Conservation (phyloP, 2,888 invertebrate genomes). For the Dioctria rufipes region DNA sequence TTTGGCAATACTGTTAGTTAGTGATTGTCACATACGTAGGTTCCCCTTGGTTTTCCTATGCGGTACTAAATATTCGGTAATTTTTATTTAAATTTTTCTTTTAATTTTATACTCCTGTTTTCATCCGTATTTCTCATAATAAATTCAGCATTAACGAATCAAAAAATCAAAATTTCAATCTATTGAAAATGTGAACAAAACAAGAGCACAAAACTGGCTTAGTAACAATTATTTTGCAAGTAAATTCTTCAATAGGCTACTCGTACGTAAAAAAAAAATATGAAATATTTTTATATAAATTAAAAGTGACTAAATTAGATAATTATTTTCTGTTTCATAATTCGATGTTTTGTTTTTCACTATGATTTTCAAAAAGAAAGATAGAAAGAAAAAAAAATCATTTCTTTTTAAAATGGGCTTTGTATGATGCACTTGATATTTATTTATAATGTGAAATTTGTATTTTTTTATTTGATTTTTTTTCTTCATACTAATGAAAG, state of each 20-base stretch:
- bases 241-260: conserved; percentile 49
- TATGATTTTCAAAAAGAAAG: no score
- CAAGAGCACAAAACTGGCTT: conserved; percentile 39
- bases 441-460: background rate
- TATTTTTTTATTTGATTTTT: conserved; percentile 6
- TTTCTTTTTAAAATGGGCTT: background rate
- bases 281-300: conserved; percentile 27
- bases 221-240: conserved; percentile 50
- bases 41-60: no score
- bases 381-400: background rate
- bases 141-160: background rate
- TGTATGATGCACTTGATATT: conserved; percentile 36
- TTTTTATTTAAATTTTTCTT: no score
- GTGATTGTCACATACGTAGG: no score
- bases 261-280: conserved; percentile 46
- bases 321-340: background rate
- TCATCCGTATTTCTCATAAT: no score
- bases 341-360: background rate
- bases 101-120: no score
- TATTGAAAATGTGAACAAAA: conserved; percentile 18
- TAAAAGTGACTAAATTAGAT: conserved; percentile 1
- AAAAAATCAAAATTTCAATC: background rate
- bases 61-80: no score
- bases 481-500: background rate
- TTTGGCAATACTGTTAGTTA: no score